Evolutionary conservation across 2,888 invertebrate species (phyloP).

Genomic region (Epirrhoe alternata): DNA sequence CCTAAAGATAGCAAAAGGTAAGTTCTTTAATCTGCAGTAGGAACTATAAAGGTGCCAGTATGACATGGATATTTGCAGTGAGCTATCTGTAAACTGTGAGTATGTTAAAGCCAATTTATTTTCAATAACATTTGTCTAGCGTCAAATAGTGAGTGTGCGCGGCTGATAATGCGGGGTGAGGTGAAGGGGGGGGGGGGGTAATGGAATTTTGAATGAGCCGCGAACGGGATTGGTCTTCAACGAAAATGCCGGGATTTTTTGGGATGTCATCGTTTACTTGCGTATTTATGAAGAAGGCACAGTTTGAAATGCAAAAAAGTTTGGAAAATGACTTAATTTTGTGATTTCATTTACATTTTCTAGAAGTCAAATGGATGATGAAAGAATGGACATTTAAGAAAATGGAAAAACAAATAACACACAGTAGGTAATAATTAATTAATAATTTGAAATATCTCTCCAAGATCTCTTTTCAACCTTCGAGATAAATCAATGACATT

Average conservation of each 20-base stretch:
- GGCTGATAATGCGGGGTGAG: constrained; percentile 25
- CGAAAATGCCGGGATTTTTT: constrained; percentile 3
- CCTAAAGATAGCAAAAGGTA: no score
- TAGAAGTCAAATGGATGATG: no score
- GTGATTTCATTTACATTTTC: no score
- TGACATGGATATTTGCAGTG: neutral
- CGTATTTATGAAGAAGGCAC: constrained; percentile 1
- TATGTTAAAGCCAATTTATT: constrained; percentile 45
- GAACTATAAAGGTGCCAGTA: neutral
- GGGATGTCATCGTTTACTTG: constrained; percentile 4
- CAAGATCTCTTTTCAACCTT: no score
- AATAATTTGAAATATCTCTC: no score
- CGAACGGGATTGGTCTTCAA: constrained; percentile 4
- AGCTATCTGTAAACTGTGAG: constrained; percentile 17
- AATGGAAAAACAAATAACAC: no score
- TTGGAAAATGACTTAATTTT: no score
- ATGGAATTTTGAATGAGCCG: constrained; percentile 29
- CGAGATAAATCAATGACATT: no score
- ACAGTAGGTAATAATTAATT: no score
- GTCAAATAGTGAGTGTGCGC: constrained; percentile 31
- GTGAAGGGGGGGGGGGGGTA: constrained; percentile 6
- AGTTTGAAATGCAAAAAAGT: no score
- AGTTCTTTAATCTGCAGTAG: neutral
- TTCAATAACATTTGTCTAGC: constrained; percentile 46
- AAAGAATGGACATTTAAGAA: no score